Evolutionary conservation across 2,797 vertebrate genomes (phyloP).

Genomic region (Melanotaenia boesemani): DNA sequence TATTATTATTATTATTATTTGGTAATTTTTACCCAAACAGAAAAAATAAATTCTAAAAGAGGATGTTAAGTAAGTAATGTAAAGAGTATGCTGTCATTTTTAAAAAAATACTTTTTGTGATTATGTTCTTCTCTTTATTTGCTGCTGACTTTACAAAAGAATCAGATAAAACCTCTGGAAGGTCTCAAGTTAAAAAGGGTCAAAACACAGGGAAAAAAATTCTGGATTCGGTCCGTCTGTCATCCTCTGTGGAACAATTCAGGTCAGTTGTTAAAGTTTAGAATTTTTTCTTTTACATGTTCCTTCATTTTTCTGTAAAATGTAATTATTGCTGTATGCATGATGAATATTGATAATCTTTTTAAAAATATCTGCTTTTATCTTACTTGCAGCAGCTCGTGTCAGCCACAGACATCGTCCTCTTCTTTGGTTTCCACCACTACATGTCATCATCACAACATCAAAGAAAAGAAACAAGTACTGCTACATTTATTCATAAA

Average conservation of each 20-base stretch:
- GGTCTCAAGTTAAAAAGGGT: slow-evolving; percentile 51
- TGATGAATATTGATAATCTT: background rate
- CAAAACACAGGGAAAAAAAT: slow-evolving; percentile 52
- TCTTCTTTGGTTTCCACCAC: slow-evolving; percentile 45
- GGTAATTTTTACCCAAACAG: background rate
- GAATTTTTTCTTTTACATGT: background rate
- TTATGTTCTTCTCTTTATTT: background rate
- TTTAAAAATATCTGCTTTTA: background rate
- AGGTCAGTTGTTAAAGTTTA: slow-evolving; percentile 46
- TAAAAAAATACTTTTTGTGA: background rate
- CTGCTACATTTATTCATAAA: background rate
- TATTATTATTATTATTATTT: background rate
- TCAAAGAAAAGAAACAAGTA: slow-evolving; percentile 69
- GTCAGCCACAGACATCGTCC: slow-evolving; percentile 50
- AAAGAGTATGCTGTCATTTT: background rate
- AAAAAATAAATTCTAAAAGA: background rate
- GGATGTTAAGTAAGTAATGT: too few relatives aligned
- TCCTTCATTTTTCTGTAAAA: background rate
- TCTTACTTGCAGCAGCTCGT: slow-evolving; percentile 42
- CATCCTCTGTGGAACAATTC: slow-evolving; percentile 40
- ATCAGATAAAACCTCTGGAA: slow-evolving; percentile 15
- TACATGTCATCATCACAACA: slow-evolving; percentile 38
- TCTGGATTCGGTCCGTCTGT: slow-evolving; percentile 8
- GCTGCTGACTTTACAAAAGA: slow-evolving; percentile 32
- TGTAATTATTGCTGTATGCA: background rate